Percentiles rank a stretch among this genome's conserved stretches.
phyloP scores from a whole-genome alignment of 1,140 invertebrate genomes.

The Sycobia sp. region DNA sequence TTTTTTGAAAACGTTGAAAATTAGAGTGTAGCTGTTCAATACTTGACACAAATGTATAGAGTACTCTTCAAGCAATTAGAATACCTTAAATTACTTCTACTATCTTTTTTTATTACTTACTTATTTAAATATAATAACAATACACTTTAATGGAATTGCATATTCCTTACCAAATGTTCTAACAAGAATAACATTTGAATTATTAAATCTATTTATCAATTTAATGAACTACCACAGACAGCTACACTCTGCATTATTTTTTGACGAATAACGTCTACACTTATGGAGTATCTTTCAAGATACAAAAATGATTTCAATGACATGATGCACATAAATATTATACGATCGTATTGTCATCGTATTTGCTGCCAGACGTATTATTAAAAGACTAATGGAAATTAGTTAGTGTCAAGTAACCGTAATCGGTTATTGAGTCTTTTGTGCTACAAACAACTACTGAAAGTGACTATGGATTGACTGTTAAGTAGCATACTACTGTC shows the following conservation, averaged over 20 bases:
- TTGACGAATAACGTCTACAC: background rate
- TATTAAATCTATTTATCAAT: background rate
- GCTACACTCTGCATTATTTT: slow-evolving; percentile 18
- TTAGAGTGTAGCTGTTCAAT: slow-evolving; percentile 14
- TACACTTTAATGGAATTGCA: no score
- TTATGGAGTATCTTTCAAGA: slow-evolving; percentile 10
- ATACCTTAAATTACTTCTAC: background rate
- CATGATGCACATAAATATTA: slow-evolving; percentile 29
- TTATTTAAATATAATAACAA: no score
- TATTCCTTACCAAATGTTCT: no score
- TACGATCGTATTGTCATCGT: slow-evolving; percentile 29
- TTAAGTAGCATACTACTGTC: slow-evolving; percentile 25
- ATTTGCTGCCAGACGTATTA: slow-evolving; percentile 27
- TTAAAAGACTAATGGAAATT: slow-evolving; percentile 26
- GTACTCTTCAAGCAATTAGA: background rate
- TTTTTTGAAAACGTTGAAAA: slow-evolving; percentile 8
- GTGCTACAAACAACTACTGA: slow-evolving; percentile 32
- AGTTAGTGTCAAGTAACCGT: slow-evolving; percentile 23
- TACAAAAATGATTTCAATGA: slow-evolving; percentile 24
- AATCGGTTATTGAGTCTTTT: slow-evolving; percentile 18
- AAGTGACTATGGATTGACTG: slow-evolving; percentile 32
- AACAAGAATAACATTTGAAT: no score
- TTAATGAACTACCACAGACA: background rate
- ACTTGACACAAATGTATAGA: background rate
- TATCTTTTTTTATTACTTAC: no score